Evolutionary conservation across 2,113 vertebrate species (phyloP), one percentile per base, ranked within the genome.

Genomic region (Xiphorhynchus elegans): DNA sequence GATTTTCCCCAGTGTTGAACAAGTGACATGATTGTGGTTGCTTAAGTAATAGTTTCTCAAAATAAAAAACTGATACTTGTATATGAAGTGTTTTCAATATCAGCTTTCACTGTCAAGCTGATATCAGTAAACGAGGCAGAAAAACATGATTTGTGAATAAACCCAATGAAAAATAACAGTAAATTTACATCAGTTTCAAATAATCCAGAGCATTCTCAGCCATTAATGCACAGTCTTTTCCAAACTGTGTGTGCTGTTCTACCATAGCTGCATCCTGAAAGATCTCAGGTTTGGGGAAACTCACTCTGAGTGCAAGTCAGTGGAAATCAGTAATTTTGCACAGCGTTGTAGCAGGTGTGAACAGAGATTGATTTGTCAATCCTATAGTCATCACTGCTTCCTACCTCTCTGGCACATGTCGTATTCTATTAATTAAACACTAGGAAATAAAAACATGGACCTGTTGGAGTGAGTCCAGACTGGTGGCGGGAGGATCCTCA

Each of bases 361-460:
- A 24, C 20, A 44, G 25, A 37, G 23, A 74, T 6, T 62, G 37
- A 31, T 52, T 75, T 67, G 17, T 29, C 39, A 60, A 42, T 28
- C 44, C 69, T 40, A 0, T 2, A 14, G 9, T 17, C 56, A 56
- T 21, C 19, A 23, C 25, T 37, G 13, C 6, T 46, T 69, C 73
- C 42, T 35, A 7, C 1, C 1, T 6, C 8, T 8, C 1, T 28
- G 44, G 7, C 6, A 15, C 40, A 5, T 14, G 2, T 11, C 7
- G 28, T 40, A 33, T 21, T 6, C 26, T 44, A 5, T 23, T 44
- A 31, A 68, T 53, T 70, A 46, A 75, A 72, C 16, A 26, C 40
- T 15, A 60, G n/a, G 12, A 26, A 84, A 42, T 63, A 1, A 53
- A 84, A 16, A 31, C n/a, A 35, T 49, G 35, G 31, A 31, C 4